A percentile compares a stretch with the other conserved stretches of the same genome.
Conservation (phyloP, 53 echinoderm and acorn worm species). For the Astropecten irregularis region DNA sequence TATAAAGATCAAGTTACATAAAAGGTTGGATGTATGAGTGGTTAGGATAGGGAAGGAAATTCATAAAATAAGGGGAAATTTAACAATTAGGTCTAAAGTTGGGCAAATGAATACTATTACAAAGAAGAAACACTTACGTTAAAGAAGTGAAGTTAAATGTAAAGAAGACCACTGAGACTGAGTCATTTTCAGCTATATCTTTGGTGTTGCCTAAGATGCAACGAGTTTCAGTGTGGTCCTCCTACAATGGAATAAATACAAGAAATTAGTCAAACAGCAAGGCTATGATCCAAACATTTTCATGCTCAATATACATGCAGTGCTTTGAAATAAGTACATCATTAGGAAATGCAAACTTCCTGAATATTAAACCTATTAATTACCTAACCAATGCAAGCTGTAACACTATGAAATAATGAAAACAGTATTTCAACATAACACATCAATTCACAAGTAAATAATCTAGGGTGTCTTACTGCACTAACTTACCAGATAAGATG, state of each 20-base stretch:
- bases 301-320: too few relatives aligned
- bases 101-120: too few relatives aligned
- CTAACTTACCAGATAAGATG: conserved; percentile 61
- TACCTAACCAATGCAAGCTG: too few relatives aligned
- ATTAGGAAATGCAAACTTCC: too few relatives aligned
- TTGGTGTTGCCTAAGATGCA: conserved; percentile 50
- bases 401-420: too few relatives aligned
- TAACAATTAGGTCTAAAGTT: background rate
- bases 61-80: background rate
- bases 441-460: too few relatives aligned
- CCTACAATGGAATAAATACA: conserved; percentile 17
- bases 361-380: too few relatives aligned
- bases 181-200: conserved; percentile 44
- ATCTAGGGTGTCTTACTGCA: too few relatives aligned
- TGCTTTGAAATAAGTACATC: too few relatives aligned
- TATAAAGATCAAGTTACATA: background rate
- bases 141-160: conserved; percentile 57
- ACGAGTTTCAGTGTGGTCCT: conserved; percentile 47
- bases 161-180: conserved; percentile 56
- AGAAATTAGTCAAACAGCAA: too few relatives aligned
- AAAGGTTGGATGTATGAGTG: background rate
- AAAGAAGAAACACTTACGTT: conserved; percentile 48
- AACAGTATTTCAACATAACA: too few relatives aligned
- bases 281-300: too few relatives aligned
- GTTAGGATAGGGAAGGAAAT: background rate